Evolutionary conservation across 2,113 vertebrate genomes (phyloP).

Genomic region (Anas platyrhynchos): DNA sequence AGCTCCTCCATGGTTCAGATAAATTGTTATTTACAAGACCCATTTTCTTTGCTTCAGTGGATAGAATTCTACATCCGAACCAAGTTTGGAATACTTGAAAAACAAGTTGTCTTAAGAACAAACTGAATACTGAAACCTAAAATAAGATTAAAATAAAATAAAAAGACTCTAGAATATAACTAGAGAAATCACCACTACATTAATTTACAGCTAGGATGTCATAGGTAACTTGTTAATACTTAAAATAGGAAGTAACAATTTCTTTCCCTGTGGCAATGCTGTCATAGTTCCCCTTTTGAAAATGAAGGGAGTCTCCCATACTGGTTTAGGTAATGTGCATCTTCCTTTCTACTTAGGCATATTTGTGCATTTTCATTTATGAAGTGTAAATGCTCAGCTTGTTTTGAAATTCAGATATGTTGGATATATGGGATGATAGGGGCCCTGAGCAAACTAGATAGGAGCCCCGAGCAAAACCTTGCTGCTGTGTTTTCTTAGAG

Average conservation of each 20-base stretch:
- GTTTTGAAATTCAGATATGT: not conserved
- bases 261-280: not conserved
- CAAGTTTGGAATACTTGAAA: not conserved
- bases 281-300: not conserved
- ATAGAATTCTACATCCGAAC: not conserved
- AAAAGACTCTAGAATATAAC: not conserved
- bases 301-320: not conserved
- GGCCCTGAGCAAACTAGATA: not conserved
- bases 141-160: not conserved
- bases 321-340: not conserved
- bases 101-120: not conserved
- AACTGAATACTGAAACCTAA: not conserved
- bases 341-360: not conserved
- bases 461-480: not conserved
- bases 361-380: rapidly evolving
- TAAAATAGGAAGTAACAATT: not conserved
- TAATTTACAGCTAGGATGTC: not conserved
- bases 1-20: not conserved
- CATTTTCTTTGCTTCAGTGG: not conserved
- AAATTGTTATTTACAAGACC: not conserved
- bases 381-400: not conserved
- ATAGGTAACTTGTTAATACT: not conserved
- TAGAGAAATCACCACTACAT: not conserved
- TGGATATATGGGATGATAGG: not conserved
- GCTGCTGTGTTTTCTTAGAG: not conserved